These are phyloP conservation scores for Montipora capricornis DNA, from an alignment of 64 coral and sea anemone genomes.

Conservation along the genomic window DNA sequence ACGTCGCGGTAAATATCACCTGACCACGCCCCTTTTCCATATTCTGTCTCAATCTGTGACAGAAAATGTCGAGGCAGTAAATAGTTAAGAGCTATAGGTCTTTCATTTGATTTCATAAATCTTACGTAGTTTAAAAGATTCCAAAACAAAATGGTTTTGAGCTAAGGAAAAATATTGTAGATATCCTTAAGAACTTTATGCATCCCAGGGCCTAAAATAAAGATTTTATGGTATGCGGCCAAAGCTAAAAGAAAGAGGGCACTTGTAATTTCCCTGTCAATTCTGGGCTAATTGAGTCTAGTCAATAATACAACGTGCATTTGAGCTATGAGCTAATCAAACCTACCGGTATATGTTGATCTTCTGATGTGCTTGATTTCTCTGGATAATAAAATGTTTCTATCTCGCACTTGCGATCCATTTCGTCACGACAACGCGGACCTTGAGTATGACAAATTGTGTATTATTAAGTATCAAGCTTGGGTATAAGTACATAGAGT, in stretches of 20 bases:
- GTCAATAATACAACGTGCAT: too few relatives aligned
- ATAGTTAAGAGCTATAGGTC: neutral
- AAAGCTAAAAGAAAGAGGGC: too few relatives aligned
- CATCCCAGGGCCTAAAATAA: too few relatives aligned
- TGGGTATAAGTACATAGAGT: too few relatives aligned
- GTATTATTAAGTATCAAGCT: neutral
- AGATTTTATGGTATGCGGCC: too few relatives aligned
- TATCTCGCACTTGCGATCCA: constrained; percentile 83
- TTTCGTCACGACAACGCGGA: constrained; percentile 83
- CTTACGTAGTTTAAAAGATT: neutral
- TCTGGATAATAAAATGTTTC: constrained; percentile 85
- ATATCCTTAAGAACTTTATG: too few relatives aligned
- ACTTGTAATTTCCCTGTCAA: too few relatives aligned
- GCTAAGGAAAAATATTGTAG: too few relatives aligned
- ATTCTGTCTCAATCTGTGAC: constrained; percentile 88
- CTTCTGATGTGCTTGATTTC: constrained; percentile 67
- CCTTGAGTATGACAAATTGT: constrained; percentile 19
- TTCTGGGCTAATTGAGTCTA: too few relatives aligned
- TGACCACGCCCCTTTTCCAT: constrained; percentile 96
- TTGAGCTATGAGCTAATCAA: too few relatives aligned
- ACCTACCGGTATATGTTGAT: constrained; percentile 84
- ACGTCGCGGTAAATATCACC: constrained; percentile 86
- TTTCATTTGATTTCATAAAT: neutral
- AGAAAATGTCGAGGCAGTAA: neutral
- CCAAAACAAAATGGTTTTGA: neutral